Evolutionary conservation across 2,113 vertebrate genomes (phyloP), one percentile per base, ranked within the genome.

Genomic region (Piaya cayana): DNA sequence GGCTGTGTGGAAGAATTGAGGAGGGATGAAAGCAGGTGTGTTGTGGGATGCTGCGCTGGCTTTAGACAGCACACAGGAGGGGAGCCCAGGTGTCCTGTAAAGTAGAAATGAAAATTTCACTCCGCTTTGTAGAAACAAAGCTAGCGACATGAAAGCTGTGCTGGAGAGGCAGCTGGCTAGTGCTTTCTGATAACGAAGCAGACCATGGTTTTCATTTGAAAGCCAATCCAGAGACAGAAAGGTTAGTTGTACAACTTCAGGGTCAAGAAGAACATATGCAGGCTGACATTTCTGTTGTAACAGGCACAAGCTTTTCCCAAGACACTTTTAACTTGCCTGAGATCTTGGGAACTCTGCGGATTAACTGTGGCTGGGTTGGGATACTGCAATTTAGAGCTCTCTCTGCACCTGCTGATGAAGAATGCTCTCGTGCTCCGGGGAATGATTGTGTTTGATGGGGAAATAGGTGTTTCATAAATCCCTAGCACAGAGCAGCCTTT

Each of bases 261-360:
- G 88, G 92, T 96, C 85, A 78, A 92, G 82, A 96, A 62, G 77
- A 95, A 92, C 76, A 82, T 42, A 49, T 19, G 8, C 91, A 94
- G 86, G 92, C 75, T 97, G 95, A 90, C 71, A 37, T 90, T 95
- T 84, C 63, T 87, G 76, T 68, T 85, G n/a, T 70, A 94, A 95
- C 88, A 93, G 83, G 67, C 56, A 34, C 27, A 79, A 32, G n/a
- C 75, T 87, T 93, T 92, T 96, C 85, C 93, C 42, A 49, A 78
- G 88, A 93, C 37, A 67, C 49, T 70, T 94, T 22, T 56, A 74
- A 81, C 59, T 47, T 83, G 23, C 45, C 84, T 70, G 27, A 83
- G 91, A 82, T 93, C 87, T 92, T 93, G 84, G 75, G 71, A 83
- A 12, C 26, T 62, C 64, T 36, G 17, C 60, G 75, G 50, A 59